Percentiles rank a stretch among this genome's conserved stretches.
phyloP scores from a whole-genome alignment of 2,888 invertebrate genomes.

The Melinopterus prodromus region DNA sequence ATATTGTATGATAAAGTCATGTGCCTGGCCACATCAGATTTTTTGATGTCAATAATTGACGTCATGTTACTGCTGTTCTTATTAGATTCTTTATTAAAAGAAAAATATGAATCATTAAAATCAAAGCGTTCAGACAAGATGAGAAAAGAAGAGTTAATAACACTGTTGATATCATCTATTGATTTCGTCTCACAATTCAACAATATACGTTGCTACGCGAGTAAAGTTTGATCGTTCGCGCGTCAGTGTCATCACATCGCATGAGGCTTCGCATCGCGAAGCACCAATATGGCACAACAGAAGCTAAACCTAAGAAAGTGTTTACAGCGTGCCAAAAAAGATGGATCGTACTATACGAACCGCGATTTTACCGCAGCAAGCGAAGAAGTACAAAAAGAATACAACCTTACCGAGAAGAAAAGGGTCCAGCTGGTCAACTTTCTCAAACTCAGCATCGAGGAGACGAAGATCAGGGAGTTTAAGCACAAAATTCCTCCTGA shows the following conservation, averaged over 20 bases:
- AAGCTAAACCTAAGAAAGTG: slow-evolving; percentile 37
- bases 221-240: neutral
- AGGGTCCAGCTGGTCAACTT: slow-evolving; percentile 49
- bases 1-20: too few species aligned
- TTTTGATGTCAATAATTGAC: too few species aligned
- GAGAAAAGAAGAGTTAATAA: too few species aligned
- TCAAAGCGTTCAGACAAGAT: too few species aligned
- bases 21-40: too few species aligned
- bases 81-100: too few species aligned
- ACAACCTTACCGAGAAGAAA: slow-evolving; percentile 50
- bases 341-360: slow-evolving; percentile 34
- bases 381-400: slow-evolving; percentile 52
- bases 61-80: too few species aligned
- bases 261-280: too few species aligned
- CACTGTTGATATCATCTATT: neutral
- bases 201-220: neutral
- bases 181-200: neutral
- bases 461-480: slow-evolving; percentile 51
- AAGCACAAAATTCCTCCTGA: slow-evolving; percentile 49
- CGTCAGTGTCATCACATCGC: neutral
- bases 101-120: too few species aligned
- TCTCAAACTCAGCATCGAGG: slow-evolving; percentile 50
- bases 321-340: slow-evolving; percentile 32
- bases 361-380: slow-evolving; percentile 48
- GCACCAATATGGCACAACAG: neutral